Evolutionary conservation across 2,888 invertebrate species (phyloP).

Genomic region (Cyrtodaria siliqua): DNA sequence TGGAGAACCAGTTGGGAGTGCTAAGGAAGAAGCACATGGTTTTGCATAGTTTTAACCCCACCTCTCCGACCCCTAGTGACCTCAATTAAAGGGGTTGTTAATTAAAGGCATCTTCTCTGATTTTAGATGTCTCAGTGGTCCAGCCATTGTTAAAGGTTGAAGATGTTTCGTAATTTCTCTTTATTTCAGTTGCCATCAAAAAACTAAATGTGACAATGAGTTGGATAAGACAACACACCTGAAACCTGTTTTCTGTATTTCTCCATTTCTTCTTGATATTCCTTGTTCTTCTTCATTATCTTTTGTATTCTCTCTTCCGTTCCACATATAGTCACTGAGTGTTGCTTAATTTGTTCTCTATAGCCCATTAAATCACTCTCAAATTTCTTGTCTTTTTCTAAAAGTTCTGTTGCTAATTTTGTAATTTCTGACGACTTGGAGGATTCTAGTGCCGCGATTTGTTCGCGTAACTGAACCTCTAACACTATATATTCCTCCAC

Average conservation of each 20-base stretch:
- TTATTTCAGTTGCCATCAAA: no score
- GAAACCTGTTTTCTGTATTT: conserved; percentile 74
- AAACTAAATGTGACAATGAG: no score
- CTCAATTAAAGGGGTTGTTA: no score
- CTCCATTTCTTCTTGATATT: conserved; percentile 78
- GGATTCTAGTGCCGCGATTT: conserved; percentile 68
- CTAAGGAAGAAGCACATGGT: no score
- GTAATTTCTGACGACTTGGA: conserved; percentile 63
- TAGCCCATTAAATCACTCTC: conserved; percentile 76
- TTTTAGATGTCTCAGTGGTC: no score
- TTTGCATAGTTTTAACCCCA: no score
- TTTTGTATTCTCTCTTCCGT: conserved; percentile 84
- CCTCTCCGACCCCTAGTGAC: no score
- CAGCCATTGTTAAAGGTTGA: no score
- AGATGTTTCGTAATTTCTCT: no score
- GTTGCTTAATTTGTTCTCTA: conserved; percentile 85
- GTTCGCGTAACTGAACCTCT: conserved; percentile 74
- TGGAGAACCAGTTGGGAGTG: no score
- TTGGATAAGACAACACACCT: no score
- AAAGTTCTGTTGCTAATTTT: conserved; percentile 65
- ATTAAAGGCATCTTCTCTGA: no score
- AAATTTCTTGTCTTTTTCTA: conserved; percentile 66
- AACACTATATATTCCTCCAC: conserved; percentile 75
- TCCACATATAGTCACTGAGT: conserved; percentile 85
- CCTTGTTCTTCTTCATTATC: conserved; percentile 82